Evolutionary conservation across 2,113 vertebrate species (phyloP).

Genomic region (Micronisus gabar): DNA sequence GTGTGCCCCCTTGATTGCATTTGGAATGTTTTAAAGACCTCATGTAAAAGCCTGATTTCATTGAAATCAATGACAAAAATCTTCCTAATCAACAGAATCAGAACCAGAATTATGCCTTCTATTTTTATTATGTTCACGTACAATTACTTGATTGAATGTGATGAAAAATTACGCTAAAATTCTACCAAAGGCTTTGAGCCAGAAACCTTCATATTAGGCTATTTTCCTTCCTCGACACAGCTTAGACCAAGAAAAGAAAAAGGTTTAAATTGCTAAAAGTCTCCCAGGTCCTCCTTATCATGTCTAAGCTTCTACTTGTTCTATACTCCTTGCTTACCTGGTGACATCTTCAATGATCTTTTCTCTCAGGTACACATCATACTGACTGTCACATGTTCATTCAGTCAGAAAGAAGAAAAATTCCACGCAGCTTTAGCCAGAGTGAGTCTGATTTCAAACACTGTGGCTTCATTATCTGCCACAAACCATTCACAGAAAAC

Average conservation of each 20-base stretch:
- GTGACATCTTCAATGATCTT: not conserved
- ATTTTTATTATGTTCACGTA: not conserved
- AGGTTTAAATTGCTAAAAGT: not conserved
- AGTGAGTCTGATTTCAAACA: not conserved
- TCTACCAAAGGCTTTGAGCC: not conserved
- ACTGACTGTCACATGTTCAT: not conserved
- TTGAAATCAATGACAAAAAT: not conserved
- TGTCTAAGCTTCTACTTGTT: not conserved
- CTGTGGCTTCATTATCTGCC: not conserved
- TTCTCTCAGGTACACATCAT: not conserved
- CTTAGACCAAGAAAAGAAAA: not conserved
- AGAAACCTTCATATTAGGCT: not conserved
- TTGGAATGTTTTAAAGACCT: not conserved
- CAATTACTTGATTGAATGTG: not conserved
- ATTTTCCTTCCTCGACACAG: not conserved
- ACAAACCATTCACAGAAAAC: not conserved
- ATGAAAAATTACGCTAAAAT: not conserved
- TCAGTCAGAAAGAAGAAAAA: not conserved
- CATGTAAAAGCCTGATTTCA: not conserved
- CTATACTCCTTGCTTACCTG: not conserved
- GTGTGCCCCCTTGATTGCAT: fast-evolving
- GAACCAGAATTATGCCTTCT: not conserved
- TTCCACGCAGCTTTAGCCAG: not conserved
- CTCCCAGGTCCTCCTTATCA: not conserved
- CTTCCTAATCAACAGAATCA: not conserved